Base-by-base conservation (phyloP, 2,113 vertebrate genomes). In the Sitta europaea region DNA sequence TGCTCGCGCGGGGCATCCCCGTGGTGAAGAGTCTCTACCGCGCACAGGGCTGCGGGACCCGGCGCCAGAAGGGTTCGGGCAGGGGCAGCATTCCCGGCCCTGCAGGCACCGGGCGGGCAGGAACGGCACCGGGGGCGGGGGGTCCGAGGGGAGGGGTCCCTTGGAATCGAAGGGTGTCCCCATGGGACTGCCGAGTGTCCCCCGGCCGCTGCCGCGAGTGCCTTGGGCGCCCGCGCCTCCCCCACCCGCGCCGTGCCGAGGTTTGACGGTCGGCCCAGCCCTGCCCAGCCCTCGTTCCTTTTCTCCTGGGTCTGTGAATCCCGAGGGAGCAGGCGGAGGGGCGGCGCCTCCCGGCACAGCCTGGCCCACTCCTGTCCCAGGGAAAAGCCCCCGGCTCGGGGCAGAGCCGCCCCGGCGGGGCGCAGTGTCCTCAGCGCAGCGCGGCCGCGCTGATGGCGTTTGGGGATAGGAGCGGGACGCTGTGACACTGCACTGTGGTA, bases 1-100 rank as follows among this genome's bases (percentile, higher is more conserved):
- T 94, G 97, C 96, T 94, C 94, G 81, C 94, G 90, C 85, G 94
- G 88, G 95, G 97, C 94, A 95, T 96, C 96, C 96, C 96, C 93
- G 96, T 94, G 93, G 92, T 63, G 96, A 96, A 86, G 94, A 95
- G 95, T 95, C 97, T 97, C 89, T 95, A 79, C 83, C 31, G 90
- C 91, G 80, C 95, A 94, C 95, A 95, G 96, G 95, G 97, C 97
- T 95, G 92, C 81, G 84, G 95, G 45, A 94, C 93, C 88, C 87
- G 45, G 84, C 95, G 63, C 91, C 55, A 11, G 95, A 94, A 96
- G 96, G 97, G 97, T 96, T 97, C 80, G 53, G 92, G 85, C 86
- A 86, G 94, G 27, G 87, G 71, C 97, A 91, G 59, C 53, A 24
- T 40, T 71, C 63, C 76, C 50, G 28, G 92, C 92, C 79, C 43